These are phyloP conservation scores for Nesogale talazaci DNA, from an alignment of 2,113 vertebrate species.

Conservation along the genomic window DNA sequence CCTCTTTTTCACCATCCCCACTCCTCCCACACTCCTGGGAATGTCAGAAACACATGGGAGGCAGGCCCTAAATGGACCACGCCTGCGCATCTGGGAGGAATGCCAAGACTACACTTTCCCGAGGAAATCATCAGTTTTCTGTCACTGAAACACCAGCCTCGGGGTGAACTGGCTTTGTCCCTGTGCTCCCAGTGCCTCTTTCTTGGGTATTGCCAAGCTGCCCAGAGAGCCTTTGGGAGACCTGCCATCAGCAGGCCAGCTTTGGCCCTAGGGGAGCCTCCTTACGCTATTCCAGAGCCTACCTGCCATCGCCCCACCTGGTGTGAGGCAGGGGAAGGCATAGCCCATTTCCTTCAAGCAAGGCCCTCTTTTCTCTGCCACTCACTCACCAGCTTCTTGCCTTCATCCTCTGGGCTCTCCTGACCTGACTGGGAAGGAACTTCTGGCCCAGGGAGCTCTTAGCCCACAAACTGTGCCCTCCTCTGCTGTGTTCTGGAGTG, in stretches of 20 bases:
- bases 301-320: too few species aligned
- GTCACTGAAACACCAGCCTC: neutral
- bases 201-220: neutral
- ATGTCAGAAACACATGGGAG: neutral
- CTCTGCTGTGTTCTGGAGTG: neutral
- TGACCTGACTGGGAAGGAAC: neutral
- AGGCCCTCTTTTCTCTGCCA: neutral
- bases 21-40: neutral
- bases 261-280: neutral
- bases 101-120: neutral
- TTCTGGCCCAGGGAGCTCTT: neutral
- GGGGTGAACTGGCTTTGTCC: neutral
- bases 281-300: too few species aligned
- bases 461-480: neutral
- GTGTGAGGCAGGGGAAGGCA: too few species aligned
- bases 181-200: neutral
- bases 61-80: neutral
- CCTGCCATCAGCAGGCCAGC: neutral
- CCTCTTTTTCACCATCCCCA: neutral
- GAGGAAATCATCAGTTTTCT: neutral
- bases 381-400: neutral
- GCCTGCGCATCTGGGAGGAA: neutral
- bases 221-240: neutral
- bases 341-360: fast-evolving
- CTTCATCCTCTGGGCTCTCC: neutral